Percentiles rank a stretch among this genome's conserved stretches.
Evolutionary conservation across 64 coral and sea anemone genomes (phyloP).

Genomic region (Anthopleura sola): DNA sequence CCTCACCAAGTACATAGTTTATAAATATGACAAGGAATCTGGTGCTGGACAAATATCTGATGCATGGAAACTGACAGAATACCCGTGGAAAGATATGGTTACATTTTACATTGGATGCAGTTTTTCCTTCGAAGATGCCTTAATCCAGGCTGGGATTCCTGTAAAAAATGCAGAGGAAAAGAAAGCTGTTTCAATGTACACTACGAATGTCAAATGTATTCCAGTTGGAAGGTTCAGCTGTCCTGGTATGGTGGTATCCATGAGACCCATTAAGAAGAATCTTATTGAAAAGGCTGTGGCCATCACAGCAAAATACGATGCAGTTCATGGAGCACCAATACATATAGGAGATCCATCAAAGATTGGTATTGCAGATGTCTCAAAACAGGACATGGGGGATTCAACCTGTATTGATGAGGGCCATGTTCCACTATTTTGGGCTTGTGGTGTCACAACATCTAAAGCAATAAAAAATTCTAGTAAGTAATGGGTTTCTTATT

Average conservation of each 20-base stretch:
- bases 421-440: conserved; percentile 67
- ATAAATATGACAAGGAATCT: neutral
- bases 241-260: conserved; percentile 58
- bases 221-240: conserved; percentile 35
- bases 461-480: conserved; percentile 28
- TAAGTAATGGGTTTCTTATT: neutral
- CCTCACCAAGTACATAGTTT: conserved; percentile 48
- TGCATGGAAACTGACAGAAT: conserved; percentile 26
- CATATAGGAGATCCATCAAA: conserved; percentile 63
- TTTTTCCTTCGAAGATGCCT: conserved; percentile 69
- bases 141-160: conserved; percentile 41
- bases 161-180: conserved; percentile 35
- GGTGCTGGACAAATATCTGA: conserved; percentile 7
- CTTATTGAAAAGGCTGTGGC: conserved; percentile 37
- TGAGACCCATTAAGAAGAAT: conserved; percentile 50
- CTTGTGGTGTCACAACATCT: conserved; percentile 44
- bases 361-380: conserved; percentile 45
- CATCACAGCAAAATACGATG: conserved; percentile 36
- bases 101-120: conserved; percentile 83
- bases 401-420: conserved; percentile 32
- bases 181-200: conserved; percentile 55
- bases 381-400: conserved; percentile 16
- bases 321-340: conserved; percentile 65
- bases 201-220: conserved; percentile 53
- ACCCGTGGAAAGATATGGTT: conserved; percentile 57